phyloP scores from a whole-genome alignment of 1,140 invertebrate genomes.

The Calosoma granatense region DNA sequence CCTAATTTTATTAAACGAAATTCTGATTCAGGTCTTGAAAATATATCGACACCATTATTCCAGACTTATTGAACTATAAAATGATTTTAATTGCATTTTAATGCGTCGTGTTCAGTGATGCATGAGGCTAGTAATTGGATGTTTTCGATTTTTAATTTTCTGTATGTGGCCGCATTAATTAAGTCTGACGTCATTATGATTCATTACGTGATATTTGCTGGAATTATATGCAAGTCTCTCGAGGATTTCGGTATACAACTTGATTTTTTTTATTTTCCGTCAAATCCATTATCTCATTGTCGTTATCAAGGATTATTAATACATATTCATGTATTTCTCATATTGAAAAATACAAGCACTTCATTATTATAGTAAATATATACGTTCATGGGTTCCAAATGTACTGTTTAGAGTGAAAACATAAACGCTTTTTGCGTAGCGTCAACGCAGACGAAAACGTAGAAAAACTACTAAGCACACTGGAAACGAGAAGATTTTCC shows the following conservation, averaged over 20 bases:
- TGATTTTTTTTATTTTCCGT: not conserved
- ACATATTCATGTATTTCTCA: no score
- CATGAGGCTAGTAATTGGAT: not conserved
- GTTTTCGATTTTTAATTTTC: not conserved
- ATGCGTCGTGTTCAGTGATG: not conserved
- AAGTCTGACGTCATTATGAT: not conserved
- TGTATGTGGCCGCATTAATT: not conserved
- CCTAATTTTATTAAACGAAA: not conserved
- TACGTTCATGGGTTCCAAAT: no score
- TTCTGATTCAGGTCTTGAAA: not conserved
- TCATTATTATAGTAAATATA: no score
- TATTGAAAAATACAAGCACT: no score
- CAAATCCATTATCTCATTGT: no score
- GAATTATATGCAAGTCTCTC: not conserved
- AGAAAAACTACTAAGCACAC: no score
- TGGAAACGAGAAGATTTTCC: no score
- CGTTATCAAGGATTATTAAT: no score
- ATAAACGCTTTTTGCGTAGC: no score
- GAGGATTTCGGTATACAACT: not conserved
- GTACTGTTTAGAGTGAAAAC: no score
- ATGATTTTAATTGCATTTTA: not conserved
- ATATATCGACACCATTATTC: not conserved
- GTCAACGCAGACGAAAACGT: no score
- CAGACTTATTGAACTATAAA: not conserved
- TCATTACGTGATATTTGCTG: not conserved